Evolutionary conservation across 2,888 invertebrate species (phyloP), one percentile per base, ranked within the genome.

Genomic region (Noctua pronuba): DNA sequence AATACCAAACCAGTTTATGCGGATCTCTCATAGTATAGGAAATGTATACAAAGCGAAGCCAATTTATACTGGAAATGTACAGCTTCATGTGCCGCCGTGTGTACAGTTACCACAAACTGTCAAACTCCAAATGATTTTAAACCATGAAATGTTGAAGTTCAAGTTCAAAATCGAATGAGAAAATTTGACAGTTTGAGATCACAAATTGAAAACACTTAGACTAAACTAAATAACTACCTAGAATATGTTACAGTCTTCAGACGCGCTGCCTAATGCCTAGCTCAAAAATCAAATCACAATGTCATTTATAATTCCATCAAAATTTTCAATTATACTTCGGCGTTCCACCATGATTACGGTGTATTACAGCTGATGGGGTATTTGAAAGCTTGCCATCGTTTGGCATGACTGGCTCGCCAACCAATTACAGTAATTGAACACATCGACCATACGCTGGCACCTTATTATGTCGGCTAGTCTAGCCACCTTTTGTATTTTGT

Each of bases 341-440:
- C n/a, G 2, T 8, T 41, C 70, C 62, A 76, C 46, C 58, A 65
- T 77, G 58, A 75, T 81, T 69, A 85, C 16, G 35, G 28, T 67
- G 46, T 55, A 74, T 71, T 74, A 72, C 70, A 24, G 38, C 28
- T 60, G 70, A 62, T 65, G 78, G 77, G 79, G 70, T 84, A 82
- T 90, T 91, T 90, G 88, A 91, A 91, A 90, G 90, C 89, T 91
- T 90, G 88, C 73, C 78, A 86, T 84, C 85, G 83, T 85, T 86
- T 78, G 78, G 73, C 84, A 80, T 90, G 91, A 91, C 90, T 90
- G 73, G 89, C 86, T 35, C 66, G 58, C 13, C 10, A n/a, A 55
- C 73, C 85, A 86, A 88, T 88, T 87, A 88, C 84, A 60, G 72
- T 91, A 87, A 91, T 88, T 91, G 87, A 81, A 84, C n/a, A 73